Base-by-base conservation (phyloP, 2,888 invertebrate species). In the Napeogenes inachia region DNA sequence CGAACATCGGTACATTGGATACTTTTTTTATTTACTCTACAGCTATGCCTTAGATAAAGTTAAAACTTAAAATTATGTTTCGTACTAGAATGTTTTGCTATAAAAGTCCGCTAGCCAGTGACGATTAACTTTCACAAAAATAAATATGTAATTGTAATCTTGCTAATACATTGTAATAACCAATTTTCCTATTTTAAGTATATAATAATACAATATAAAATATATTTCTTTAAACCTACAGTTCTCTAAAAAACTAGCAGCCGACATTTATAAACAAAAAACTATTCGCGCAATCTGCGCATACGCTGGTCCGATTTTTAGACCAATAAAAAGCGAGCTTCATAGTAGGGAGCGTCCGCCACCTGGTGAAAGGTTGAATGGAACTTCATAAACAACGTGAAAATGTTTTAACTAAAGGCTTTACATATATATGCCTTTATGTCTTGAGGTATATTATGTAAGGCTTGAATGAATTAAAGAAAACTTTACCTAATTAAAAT, bases 361-460 rank as follows among this genome's bases (percentile, higher is more conserved):
- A 74, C 70, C 68, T 65, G 71, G 72, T 68, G 74, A 73, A 72
- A 73, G 70, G 71, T 67, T 63, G 32, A 56, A 60, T 58, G 45
- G 35, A 53, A 47, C 56, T 21, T n/a, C 35, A 8, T 30, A 13
- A 38, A 21, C 38, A 46, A 33, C 33, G 38, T 46, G 30, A 57
- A 45, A 45, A 56, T 45, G 56, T 56, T 10, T 56, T 45, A 45
- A 56, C 45, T 42, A 42, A 10, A 10, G 42, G 42, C 2, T 12
- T 10, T 10, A 42, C 10, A 42, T 42, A 42, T 42, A 42, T 8
- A 42, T 42, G 12, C 42, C 8, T 42, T 10, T 8, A 42, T 42
- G 2, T 10, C 5, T 42, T 10, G 3, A 42, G 12, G 12, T 42
- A 10, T 42, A 35, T 35, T 6, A 35, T 35, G 6, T 35, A 0